Base-by-base conservation (phyloP, 2,888 invertebrate genomes). In the Andrena hattorfiana region DNA sequence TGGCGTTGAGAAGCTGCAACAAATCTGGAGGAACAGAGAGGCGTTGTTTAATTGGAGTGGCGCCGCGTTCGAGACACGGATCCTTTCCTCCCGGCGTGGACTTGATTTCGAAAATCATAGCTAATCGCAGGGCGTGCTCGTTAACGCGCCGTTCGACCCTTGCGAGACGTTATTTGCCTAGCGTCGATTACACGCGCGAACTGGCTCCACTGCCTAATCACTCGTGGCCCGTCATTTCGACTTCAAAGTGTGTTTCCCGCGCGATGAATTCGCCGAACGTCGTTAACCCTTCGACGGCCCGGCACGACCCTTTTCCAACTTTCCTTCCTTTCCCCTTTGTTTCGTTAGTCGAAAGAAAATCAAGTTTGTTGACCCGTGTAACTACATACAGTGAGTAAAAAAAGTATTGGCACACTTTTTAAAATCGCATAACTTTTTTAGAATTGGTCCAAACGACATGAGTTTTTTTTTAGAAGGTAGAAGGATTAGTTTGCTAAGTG, bases 41-140 rank as follows among this genome's bases (percentile, higher is more conserved):
- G 49, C 68, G 77, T 72, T 54, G 26, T 78, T 68, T 63, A 32
- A 30, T 66, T 63, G 68, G 23, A 49, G 71, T 16, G 67, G 6
- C 76, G 67, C 59, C 71, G 42, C 16, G 56, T 23, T 32, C 49
- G 3, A 5, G 83, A 85, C 77, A 77, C 42, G 48, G 42, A 85
- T 85, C 83, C 83, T 85, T 64, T n/a, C 62, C 62, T 13, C 10
- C n/a, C 20, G 30, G 49, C 66, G 26, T 70, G 59, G 59, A 62
- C 66, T 74, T 69, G 28, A 77, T 83, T 76, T 70, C 54, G 59
- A 75, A 77, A 68, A 69, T 79, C 49, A 48, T 81, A 63, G 70
- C 75, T 67, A 72, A 84, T 75, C 60, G 20, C 23, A 6, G 20
- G 42, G 60, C 49, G 42, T 10, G 60, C 77, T 59, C 26, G 64